Evolutionary conservation across 2,797 vertebrate species (phyloP).

Genomic region (Orestias chungarensis): DNA sequence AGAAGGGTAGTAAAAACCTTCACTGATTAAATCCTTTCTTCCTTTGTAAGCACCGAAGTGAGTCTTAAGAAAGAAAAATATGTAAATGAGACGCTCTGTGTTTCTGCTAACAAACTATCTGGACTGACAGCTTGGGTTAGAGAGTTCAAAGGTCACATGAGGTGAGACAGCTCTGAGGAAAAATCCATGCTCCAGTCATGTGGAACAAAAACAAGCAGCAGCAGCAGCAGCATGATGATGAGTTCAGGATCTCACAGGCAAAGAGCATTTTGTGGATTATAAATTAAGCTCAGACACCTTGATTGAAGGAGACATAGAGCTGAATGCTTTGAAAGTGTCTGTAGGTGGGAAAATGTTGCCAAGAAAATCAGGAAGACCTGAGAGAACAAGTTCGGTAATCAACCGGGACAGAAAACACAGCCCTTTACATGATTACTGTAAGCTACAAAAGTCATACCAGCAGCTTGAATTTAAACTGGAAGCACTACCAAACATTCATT

Average conservation of each 20-base stretch:
- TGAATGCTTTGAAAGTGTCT: too few species aligned
- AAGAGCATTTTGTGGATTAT: not conserved
- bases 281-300: not conserved
- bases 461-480: too few species aligned
- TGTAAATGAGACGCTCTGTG: conserved; percentile 1
- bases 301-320: too few species aligned
- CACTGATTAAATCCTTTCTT: conserved; percentile 5
- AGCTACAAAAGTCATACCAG: too few species aligned
- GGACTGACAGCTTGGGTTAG: conserved; percentile 34
- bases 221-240: conserved; percentile 2
- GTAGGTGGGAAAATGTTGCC: too few species aligned
- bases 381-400: too few species aligned
- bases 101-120: conserved; percentile 11
- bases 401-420: too few species aligned
- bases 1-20: too few species aligned
- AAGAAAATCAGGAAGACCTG: too few species aligned
- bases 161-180: conserved; percentile 28
- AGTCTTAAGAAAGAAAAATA: conserved; percentile 5
- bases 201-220: conserved; percentile 44
- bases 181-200: conserved; percentile 40
- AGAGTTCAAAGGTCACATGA: conserved; percentile 31
- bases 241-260: not conserved
- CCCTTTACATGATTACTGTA: too few species aligned
- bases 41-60: not conserved
- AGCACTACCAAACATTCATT: too few species aligned